Conservation (phyloP, 2,888 invertebrate species). For the Agrotis ipsilon region DNA sequence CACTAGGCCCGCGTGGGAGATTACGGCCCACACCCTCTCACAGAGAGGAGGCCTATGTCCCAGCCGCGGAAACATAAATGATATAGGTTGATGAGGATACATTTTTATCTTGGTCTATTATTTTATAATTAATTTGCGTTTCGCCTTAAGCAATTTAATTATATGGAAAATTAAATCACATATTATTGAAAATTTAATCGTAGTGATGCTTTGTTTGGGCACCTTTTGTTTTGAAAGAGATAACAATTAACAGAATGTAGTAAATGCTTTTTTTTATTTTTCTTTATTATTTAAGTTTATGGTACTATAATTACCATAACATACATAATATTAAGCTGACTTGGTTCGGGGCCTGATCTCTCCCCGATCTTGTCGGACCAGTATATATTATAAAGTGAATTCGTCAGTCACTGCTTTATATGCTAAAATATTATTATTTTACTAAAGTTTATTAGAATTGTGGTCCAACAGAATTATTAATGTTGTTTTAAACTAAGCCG, state of each 20-base stretch:
- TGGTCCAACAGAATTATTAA: slow-evolving; percentile 2
- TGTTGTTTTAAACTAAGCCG: slow-evolving; percentile 6
- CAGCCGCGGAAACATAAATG: no score
- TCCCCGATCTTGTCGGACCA: not conserved
- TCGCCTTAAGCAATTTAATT: slow-evolving; percentile 29
- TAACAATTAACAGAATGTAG: not conserved
- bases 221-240: slow-evolving; percentile 8
- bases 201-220: slow-evolving; percentile 8
- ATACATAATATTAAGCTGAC: not conserved
- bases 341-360: not conserved
- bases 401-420: no score
- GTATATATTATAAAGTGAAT: not conserved
- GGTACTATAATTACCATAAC: not conserved
- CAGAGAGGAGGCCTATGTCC: no score
- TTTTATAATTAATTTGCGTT: slow-evolving; percentile 49
- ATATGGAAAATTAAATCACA: slow-evolving; percentile 25
- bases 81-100: no score
- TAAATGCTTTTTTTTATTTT: not conserved
- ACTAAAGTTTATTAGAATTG: slow-evolving; percentile 14
- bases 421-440: slow-evolving; percentile 5
- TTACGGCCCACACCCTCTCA: no score
- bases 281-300: not conserved
- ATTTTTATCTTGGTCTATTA: slow-evolving; percentile 26
- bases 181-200: slow-evolving; percentile 25
- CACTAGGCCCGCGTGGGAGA: no score